These are phyloP conservation scores for Uromys caudimaculatus DNA, from an alignment of 2,797 vertebrate genomes.

Conservation along the genomic window DNA sequence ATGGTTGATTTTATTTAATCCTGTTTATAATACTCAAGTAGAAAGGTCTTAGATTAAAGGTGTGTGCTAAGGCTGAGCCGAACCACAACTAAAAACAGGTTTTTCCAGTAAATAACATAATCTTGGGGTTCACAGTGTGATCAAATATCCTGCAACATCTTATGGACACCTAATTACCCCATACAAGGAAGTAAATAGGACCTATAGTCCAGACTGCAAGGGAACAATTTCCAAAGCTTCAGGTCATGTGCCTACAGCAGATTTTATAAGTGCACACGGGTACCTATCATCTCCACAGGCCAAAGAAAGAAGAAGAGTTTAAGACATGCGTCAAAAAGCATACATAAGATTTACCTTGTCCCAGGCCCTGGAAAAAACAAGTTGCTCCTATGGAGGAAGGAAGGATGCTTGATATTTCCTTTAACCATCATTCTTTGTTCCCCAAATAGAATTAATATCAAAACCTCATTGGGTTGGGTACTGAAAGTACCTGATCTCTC, in stretches of 20 bases:
- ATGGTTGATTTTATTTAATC: neutral
- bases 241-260: neutral
- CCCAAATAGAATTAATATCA: neutral
- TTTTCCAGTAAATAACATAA: no score
- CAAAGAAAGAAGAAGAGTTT: neutral
- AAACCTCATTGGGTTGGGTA: neutral
- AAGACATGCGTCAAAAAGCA: neutral
- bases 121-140: no score
- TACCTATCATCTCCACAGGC: neutral
- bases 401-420: neutral
- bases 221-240: neutral
- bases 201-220: neutral
- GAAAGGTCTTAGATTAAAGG: neutral
- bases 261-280: neutral
- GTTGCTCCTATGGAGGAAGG: neutral
- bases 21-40: neutral
- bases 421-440: slow-evolving; percentile 8
- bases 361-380: neutral
- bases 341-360: neutral
- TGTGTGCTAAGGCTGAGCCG: no score
- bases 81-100: no score
- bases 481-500: neutral
- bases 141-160: neutral
- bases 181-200: neutral
- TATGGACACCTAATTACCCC: neutral